Base-by-base conservation (phyloP, 2,113 vertebrate species). In the Onychostoma macrolepis region DNA sequence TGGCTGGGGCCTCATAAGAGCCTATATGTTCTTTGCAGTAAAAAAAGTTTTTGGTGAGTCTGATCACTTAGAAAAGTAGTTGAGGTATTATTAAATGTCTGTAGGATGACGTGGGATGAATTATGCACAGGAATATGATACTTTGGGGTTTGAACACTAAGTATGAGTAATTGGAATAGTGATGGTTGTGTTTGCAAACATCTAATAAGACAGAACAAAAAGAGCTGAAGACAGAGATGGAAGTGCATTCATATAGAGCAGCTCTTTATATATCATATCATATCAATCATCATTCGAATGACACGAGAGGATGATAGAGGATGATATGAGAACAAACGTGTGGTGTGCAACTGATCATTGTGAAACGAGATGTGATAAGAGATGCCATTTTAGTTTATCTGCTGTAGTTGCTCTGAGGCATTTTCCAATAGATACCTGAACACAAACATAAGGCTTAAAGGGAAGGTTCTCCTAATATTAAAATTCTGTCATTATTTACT, bases 131-230 rank as follows among this genome's bases (percentile, higher is more conserved):
- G 4, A 38, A 38, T 24, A 72, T 21, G 65, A 67, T 71, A 19
- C 67, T 71, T 36, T 8, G 30, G 4, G 2, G 36, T 74, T 74
- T 43, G 9, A 43, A 41, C 38, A 43, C 30, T 71, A 36, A 36
- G 67, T 38, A 41, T 72, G 69, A 74, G 21, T 11, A 74, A 74
- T 13, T 36, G 30, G 1, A 69, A 69, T 33, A 74, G 71, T 74
- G 71, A 74, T n/a, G 26, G 17, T 19, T 50, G 36, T 74, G 45
- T 48, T 53, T 53, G 75, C 17, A 75, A 75, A 75, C 45, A 30
- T 28, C 45, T 78, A 78, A 48, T 78, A 10, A 30, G 33, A 71
- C 13, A 67, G n/a, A 76, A 53, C 67, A 87, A 15, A 71, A 21
- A 26, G 30, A 56, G 30, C 4, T 48, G 41, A 13, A 28, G n/a